Evolutionary conservation across 2,888 invertebrate genomes (phyloP).

Genomic region (Oscheius sp.): DNA sequence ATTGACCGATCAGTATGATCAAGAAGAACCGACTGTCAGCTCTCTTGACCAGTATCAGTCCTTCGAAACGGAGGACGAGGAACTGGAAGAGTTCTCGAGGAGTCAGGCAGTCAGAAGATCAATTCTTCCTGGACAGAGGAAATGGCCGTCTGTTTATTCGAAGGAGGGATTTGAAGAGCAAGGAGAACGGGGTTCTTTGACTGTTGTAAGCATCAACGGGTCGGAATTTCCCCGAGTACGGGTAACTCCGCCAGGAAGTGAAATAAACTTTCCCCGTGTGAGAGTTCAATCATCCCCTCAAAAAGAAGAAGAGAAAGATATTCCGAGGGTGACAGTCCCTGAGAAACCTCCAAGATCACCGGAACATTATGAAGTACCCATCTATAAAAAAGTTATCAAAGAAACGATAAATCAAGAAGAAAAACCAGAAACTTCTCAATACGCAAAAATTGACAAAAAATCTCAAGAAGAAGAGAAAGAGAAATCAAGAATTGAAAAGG

Average conservation of each 20-base stretch:
- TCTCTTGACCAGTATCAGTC: not conserved
- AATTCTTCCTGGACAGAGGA: conserved; percentile 6
- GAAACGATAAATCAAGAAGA: not conserved
- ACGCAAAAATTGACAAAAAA: too few relatives aligned
- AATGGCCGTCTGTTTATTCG: not conserved
- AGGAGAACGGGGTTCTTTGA: not conserved
- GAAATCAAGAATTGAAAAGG: too few relatives aligned
- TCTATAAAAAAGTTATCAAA: not conserved
- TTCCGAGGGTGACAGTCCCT: not conserved
- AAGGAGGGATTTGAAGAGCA: not conserved
- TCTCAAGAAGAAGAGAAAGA: too few relatives aligned
- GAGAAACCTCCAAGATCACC: not conserved
- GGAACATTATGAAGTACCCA: not conserved
- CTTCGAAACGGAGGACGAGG: not conserved
- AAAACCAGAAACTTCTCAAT: not conserved
- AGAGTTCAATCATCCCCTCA: not conserved
- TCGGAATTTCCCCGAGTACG: not conserved
- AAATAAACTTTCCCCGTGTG: not conserved
- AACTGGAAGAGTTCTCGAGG: not conserved
- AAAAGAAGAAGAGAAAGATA: not conserved
- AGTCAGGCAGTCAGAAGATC: conserved; percentile 13
- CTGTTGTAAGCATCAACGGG: not conserved
- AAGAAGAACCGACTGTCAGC: not conserved
- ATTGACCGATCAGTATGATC: not conserved
- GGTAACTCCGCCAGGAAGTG: not conserved